A percentile compares a stretch with the other conserved stretches of the same genome.
Evolutionary conservation across 2,797 vertebrate genomes (phyloP).

Genomic region (Amblyopsis hoosieri): DNA sequence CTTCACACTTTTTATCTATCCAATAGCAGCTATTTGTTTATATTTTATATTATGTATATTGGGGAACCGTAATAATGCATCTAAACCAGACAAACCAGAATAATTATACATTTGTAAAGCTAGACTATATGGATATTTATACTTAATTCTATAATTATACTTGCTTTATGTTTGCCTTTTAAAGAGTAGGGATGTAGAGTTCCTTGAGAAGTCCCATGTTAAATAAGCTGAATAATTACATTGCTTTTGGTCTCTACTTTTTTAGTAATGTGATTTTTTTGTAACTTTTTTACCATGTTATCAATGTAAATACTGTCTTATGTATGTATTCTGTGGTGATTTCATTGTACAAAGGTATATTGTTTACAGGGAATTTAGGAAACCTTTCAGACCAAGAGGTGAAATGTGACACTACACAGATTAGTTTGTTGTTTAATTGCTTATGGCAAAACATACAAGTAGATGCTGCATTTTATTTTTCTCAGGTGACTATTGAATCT

Average conservation of each 20-base stretch:
- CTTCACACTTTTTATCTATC: neutral
- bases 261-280: no score
- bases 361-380: no score
- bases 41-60: neutral
- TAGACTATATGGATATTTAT: conserved; percentile 16
- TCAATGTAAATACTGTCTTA: no score
- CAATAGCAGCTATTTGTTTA: neutral
- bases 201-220: conserved; percentile 1
- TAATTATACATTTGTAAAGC: conserved; percentile 19
- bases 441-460: neutral
- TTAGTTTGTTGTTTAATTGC: no score
- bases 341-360: no score
- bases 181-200: conserved; percentile 11
- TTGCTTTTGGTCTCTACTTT: neutral
- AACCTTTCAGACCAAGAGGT: no score
- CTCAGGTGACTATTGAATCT: conserved; percentile 46
- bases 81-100: neutral
- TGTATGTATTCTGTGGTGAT: no score
- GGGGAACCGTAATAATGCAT: neutral
- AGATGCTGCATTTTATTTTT: conserved; percentile 23
- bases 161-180: conserved; percentile 32
- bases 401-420: no score
- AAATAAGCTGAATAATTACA: neutral
- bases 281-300: neutral
- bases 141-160: conserved; percentile 24